phyloP scores from a whole-genome alignment of 2,113 vertebrate genomes.

The Fulica atra region DNA sequence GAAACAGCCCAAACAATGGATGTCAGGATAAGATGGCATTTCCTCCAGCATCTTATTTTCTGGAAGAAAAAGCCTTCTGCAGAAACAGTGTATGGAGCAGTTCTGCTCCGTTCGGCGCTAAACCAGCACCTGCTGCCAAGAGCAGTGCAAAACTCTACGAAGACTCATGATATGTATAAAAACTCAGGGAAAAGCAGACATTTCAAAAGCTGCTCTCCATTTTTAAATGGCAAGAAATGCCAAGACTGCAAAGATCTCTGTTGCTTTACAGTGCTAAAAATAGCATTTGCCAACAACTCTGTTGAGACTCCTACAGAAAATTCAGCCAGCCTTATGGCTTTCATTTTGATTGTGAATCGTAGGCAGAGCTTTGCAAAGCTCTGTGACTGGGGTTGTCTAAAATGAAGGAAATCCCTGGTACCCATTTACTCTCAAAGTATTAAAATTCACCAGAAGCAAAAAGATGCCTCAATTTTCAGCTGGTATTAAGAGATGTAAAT shows the following conservation, averaged over 20 bases:
- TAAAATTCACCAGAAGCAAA: constrained; percentile 43
- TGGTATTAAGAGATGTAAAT: constrained; percentile 54
- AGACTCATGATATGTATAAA: not conserved
- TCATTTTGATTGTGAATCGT: constrained; percentile 10
- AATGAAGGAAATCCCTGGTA: constrained; percentile 52
- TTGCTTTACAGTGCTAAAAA: constrained; percentile 41
- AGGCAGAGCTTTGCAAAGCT: not conserved
- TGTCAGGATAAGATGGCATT: not conserved
- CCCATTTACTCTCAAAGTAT: constrained; percentile 24
- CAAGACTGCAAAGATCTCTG: constrained; percentile 19
- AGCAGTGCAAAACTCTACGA: not conserved
- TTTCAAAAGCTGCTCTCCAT: constrained; percentile 48
- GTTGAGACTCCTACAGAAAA: not conserved
- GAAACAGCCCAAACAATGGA: not conserved
- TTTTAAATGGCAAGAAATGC: constrained; percentile 42
- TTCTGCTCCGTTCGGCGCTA: not conserved
- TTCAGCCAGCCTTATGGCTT: constrained; percentile 28
- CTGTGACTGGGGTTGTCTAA: constrained; percentile 13
- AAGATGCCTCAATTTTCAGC: constrained; percentile 30
- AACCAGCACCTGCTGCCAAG: not conserved
- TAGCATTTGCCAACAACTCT: constrained; percentile 16
- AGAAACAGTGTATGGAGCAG: not conserved
- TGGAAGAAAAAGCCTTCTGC: not conserved
- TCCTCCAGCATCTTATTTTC: not conserved
- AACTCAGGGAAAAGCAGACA: not conserved